phyloP scores from a whole-genome alignment of 1,140 invertebrate genomes.

The Octopus bimaculoides region DNA sequence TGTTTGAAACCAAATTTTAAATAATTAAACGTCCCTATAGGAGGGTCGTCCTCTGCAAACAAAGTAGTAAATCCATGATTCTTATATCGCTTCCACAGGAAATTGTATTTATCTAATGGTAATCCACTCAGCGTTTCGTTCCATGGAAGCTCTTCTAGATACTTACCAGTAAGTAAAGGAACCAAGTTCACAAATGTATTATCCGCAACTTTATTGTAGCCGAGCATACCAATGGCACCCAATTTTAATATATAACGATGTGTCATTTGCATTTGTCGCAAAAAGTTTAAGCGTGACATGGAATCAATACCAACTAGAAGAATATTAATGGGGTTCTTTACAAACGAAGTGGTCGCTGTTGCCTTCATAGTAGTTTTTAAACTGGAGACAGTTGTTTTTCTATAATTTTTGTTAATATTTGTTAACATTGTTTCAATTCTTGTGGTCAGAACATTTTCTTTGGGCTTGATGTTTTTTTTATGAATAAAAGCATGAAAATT shows the following conservation, averaged over 20 bases:
- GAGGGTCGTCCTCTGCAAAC: slow-evolving; percentile 59
- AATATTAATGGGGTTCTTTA: slow-evolving; percentile 58
- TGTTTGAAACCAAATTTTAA: slow-evolving; percentile 55
- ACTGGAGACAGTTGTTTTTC: not conserved
- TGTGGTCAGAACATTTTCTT: slow-evolving; percentile 7
- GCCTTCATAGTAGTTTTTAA: not conserved
- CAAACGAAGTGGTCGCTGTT: slow-evolving; percentile 18
- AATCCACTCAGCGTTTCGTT: slow-evolving; percentile 40
- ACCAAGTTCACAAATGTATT: slow-evolving; percentile 57
- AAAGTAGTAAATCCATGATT: slow-evolving; percentile 57
- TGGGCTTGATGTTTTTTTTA: slow-evolving; percentile 41
- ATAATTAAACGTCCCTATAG: slow-evolving; percentile 60
- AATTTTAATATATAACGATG: slow-evolving; percentile 60
- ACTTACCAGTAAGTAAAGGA: slow-evolving; percentile 51
- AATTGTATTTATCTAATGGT: slow-evolving; percentile 56
- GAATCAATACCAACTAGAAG: slow-evolving; percentile 83
- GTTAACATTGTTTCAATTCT: not conserved
- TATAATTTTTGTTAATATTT: not conserved
- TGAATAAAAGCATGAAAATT: slow-evolving; percentile 56
- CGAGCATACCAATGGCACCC: slow-evolving; percentile 46
- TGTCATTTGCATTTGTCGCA: slow-evolving; percentile 77
- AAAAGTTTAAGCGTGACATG: slow-evolving; percentile 80
- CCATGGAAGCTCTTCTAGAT: slow-evolving; percentile 52
- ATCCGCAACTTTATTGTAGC: slow-evolving; percentile 55
- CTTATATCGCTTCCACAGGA: slow-evolving; percentile 61